Evolutionary conservation across 2,113 vertebrate species (phyloP).

Genomic region (Pelecanoides urinatrix): DNA sequence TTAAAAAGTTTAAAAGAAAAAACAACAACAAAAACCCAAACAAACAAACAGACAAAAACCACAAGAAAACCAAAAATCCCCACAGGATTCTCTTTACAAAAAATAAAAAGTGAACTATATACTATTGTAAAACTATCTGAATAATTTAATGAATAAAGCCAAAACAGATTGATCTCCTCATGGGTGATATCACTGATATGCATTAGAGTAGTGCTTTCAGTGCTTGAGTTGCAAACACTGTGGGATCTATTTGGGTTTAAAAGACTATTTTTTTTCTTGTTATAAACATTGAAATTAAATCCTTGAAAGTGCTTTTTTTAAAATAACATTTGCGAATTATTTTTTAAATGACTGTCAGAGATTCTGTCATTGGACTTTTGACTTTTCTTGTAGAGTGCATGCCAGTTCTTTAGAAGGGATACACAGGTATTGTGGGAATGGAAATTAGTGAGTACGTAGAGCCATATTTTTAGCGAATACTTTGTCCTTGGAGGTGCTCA

Average conservation of each 20-base stretch:
- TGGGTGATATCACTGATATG: not conserved
- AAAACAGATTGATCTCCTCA: not conserved
- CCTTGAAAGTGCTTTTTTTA: not conserved
- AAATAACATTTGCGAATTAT: not conserved
- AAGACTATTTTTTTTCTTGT: not conserved
- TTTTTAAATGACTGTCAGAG: not conserved
- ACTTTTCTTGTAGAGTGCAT: not conserved
- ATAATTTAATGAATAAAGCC: not conserved
- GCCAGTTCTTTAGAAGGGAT: not conserved
- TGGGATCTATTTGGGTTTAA: not conserved
- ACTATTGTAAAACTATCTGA: not conserved
- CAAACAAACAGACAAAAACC: too few species aligned
- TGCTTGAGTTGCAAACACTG: not conserved
- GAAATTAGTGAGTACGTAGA: not conserved
- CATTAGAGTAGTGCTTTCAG: not conserved
- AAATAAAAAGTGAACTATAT: not conserved
- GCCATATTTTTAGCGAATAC: not conserved
- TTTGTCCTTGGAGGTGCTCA: not conserved
- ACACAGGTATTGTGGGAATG: not conserved
- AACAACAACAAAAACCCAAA: not conserved
- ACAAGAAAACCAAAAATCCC: too few species aligned
- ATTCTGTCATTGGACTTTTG: rapidly evolving
- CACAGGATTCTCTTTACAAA: not conserved
- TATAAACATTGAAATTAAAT: not conserved
- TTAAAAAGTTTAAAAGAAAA: not conserved